Evolutionary conservation across 2,113 vertebrate genomes (phyloP).

Genomic region (Apodemus sylvaticus): DNA sequence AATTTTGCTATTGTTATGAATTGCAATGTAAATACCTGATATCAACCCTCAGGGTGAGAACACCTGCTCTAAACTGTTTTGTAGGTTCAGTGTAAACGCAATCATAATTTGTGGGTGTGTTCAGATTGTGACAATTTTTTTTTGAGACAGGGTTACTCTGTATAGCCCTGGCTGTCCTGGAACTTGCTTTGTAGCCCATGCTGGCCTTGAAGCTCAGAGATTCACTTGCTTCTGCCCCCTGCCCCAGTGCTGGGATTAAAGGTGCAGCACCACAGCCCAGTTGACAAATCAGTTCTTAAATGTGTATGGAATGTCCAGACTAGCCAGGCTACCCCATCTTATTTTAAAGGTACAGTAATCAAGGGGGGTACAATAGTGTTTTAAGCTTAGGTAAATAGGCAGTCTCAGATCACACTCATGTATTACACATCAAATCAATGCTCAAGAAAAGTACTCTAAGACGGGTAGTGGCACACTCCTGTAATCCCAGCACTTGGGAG

Average conservation of each 20-base stretch:
- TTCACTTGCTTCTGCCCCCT: not conserved
- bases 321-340: not conserved
- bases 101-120: not conserved
- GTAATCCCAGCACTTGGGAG: too few species aligned
- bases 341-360: conserved; percentile 8
- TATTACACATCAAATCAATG: conserved; percentile 21
- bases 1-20: not conserved
- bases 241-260: not conserved
- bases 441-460: not conserved
- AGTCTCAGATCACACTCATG: not conserved
- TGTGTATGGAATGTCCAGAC: conserved; percentile 31
- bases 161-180: not conserved
- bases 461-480: too few species aligned
- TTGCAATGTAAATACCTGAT: not conserved
- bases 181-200: not conserved
- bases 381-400: conserved; percentile 22
- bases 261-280: not conserved
- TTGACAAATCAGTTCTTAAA: conserved; percentile 28
- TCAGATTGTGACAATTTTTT: not conserved
- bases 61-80: not conserved
- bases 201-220: not conserved
- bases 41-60: not conserved
- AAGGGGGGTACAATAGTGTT: not conserved
- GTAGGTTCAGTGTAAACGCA: conserved; percentile 37
- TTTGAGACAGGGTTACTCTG: not conserved